These are phyloP conservation scores for Cataglyphis rosenhaueri DNA, from an alignment of 2,888 invertebrate species.

Conservation along the genomic window DNA sequence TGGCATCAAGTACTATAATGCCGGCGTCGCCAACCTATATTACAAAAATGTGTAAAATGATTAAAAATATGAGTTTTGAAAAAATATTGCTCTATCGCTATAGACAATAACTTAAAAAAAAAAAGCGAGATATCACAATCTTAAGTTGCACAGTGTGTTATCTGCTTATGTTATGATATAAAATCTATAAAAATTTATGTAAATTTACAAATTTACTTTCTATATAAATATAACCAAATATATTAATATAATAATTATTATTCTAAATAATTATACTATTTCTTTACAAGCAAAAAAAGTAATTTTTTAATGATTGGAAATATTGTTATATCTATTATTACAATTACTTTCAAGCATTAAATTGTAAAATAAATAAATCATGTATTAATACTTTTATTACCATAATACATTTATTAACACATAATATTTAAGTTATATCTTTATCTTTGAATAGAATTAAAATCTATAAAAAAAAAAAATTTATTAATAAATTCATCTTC, in stretches of 20 bases:
- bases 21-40: conserved; percentile 88
- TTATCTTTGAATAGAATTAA: neutral
- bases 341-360: neutral
- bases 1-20: conserved; percentile 88
- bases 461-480: conserved; percentile 1
- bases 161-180: neutral
- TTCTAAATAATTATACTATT: neutral
- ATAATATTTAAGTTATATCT: neutral
- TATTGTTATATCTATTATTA: neutral
- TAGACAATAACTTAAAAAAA: too few relatives aligned
- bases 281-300: neutral
- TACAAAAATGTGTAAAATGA: conserved; percentile 67
- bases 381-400: neutral
- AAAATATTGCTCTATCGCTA: neutral
- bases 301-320: neutral
- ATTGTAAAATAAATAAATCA: neutral
- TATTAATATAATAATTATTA: neutral
- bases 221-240: neutral
- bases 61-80: neutral
- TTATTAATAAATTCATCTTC: neutral
- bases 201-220: neutral
- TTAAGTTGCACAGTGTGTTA: neutral
- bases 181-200: neutral
- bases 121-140: neutral
- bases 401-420: neutral